Evolutionary conservation across 2,797 vertebrate genomes (phyloP), one percentile per base, ranked within the genome.

Genomic region (Premnoplex brunnescens): DNA sequence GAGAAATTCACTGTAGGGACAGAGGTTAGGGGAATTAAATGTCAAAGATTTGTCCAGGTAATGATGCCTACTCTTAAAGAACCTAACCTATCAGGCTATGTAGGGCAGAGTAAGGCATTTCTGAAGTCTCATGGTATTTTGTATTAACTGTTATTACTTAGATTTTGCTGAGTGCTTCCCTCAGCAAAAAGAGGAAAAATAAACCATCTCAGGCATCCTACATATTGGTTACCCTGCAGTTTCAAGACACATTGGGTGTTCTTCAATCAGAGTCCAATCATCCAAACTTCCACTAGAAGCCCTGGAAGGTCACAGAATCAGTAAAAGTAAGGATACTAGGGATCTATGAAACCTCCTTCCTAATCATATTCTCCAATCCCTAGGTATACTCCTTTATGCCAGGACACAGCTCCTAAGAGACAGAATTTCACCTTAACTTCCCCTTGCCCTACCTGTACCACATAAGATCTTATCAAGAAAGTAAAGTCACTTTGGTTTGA

Each of bases 171-270:
- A 60, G 41, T 71, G 84, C 91, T 72, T 89, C 49, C 82, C 55
- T 91, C 91, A 95, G 95, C 79, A 92, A 89, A 96, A 96, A 76
- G 39, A 66, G 26, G 66, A 78, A 86, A 78, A 92, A 96, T 52
- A 94, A 94, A 90, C 80, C 62, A 63, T 81, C 16, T 54, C n/a
- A 74, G 51, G 20, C 63, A 86, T 85, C 60, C 48, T 82, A 85
- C n/a, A 8, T 71, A 74, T 60, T 92, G 67, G 78, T 90, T 46
- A 76, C 21, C 69, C 80, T 87, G 72, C 83, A 85, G 77, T 90
- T 96, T 89, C 72, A 68, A 83, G 76, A 95, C 12, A 10, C 4
- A 7, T 26, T 74, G 32, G 39, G 39, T 4, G 3, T 72, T 83
- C 77, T 94, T 43, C 14, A 14, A 16, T 78, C 43, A 91, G 52